Conservation (phyloP, 2,113 vertebrate species). For the Balaenoptera acutorostrata region DNA sequence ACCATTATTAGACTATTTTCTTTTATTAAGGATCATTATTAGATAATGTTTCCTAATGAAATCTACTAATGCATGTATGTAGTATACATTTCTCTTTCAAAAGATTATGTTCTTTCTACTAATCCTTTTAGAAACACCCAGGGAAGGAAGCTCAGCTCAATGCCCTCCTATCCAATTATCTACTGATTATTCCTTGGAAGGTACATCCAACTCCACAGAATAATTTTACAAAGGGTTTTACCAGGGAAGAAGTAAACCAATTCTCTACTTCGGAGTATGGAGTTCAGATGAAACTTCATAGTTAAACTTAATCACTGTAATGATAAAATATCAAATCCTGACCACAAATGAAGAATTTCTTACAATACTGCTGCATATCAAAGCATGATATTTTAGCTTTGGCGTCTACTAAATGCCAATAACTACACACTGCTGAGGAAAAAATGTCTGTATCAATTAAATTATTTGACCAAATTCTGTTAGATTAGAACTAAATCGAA, state of each 20-base stretch:
- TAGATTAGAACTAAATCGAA: background rate
- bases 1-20: background rate
- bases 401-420: background rate
- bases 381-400: background rate
- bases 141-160: background rate
- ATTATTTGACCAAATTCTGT: background rate
- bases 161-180: background rate
- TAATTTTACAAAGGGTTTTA: background rate
- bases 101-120: background rate
- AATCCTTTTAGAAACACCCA: background rate
- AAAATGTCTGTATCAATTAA: background rate
- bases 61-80: background rate
- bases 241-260: background rate
- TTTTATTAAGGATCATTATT: background rate
- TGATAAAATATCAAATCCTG: background rate
- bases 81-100: background rate
- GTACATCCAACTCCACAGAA: background rate
- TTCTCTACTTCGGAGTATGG: background rate
- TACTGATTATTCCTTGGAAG: background rate
- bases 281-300: background rate
- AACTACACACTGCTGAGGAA: background rate
- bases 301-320: background rate
- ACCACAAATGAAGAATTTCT: background rate
- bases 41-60: background rate
- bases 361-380: background rate